Conservation (phyloP, 2,113 vertebrate species). For the Nycticryphes semicollaris region DNA sequence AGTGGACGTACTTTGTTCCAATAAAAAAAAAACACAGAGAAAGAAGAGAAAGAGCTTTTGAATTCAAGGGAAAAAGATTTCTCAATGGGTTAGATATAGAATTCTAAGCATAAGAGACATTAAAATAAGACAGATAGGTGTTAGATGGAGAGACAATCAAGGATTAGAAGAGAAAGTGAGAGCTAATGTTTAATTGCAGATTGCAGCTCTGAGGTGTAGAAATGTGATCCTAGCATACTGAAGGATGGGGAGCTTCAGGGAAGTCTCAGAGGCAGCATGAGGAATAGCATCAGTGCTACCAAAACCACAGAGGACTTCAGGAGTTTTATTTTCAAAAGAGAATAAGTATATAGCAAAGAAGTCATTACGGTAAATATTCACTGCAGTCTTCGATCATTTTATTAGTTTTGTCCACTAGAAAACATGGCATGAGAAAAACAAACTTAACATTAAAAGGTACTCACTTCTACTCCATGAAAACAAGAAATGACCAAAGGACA, state of each 20-base stretch:
- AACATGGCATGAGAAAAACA: not conserved
- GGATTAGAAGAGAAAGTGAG: not conserved
- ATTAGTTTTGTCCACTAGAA: not conserved
- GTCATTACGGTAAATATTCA: not conserved
- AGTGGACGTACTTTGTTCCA: not conserved
- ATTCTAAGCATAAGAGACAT: not conserved
- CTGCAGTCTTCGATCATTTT: not conserved
- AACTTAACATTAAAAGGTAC: not conserved
- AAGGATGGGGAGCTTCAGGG: not conserved
- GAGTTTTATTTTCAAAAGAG: not conserved
- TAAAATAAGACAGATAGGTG: not conserved
- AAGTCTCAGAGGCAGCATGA: not conserved
- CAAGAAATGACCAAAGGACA: not conserved
- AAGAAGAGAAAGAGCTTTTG: not conserved
- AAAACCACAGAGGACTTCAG: not conserved
- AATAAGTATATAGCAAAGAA: not conserved
- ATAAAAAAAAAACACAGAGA: not conserved
- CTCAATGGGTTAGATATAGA: not conserved
- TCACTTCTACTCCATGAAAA: not conserved
- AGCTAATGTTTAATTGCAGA: not conserved
- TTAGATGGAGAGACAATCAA: not conserved
- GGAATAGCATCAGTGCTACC: not conserved
- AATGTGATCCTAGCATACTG: not conserved
- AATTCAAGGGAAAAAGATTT: not conserved
- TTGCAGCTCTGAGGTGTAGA: not conserved